Percentiles rank a stretch among this genome's conserved stretches.
phyloP scores from a whole-genome alignment of 1,140 invertebrate genomes.

The Zaprionus kolodkinae region DNA sequence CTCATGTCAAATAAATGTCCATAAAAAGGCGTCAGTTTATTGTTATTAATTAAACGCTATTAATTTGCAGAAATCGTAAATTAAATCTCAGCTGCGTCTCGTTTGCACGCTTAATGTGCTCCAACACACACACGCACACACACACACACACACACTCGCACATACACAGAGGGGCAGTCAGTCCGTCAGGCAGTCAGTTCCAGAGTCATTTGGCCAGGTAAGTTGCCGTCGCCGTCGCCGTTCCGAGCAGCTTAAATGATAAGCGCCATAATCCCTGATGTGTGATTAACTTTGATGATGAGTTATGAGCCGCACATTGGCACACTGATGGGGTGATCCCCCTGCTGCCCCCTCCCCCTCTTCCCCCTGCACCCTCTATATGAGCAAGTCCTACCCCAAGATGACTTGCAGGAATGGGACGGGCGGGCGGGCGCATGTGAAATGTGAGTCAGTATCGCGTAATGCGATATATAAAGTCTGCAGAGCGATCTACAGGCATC shows the following conservation, averaged over 20 bases:
- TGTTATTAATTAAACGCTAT: conserved; percentile 83
- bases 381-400: conserved; percentile 49
- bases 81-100: conserved; percentile 68
- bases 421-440: conserved; percentile 74
- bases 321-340: conserved; percentile 67
- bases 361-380: neutral
- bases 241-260: conserved; percentile 66
- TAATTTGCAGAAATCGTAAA: conserved; percentile 83
- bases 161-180: neutral
- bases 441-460: conserved; percentile 74
- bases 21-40: conserved; percentile 83
- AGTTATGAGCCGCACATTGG: conserved; percentile 82
- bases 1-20: conserved; percentile 76
- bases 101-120: conserved; percentile 65
- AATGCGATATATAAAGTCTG: conserved; percentile 37
- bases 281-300: conserved; percentile 83
- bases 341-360: neutral
- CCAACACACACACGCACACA: conserved; percentile 35
- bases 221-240: conserved; percentile 27
- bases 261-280: conserved; percentile 83
- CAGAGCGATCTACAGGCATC: no score
- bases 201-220: conserved; percentile 69
- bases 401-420: conserved; percentile 79
- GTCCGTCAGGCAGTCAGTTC: neutral
- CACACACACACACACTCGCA: conserved; percentile 18